These are phyloP conservation scores for Lacerta viridis DNA, from an alignment of 2,797 vertebrate genomes.

Conservation along the genomic window DNA sequence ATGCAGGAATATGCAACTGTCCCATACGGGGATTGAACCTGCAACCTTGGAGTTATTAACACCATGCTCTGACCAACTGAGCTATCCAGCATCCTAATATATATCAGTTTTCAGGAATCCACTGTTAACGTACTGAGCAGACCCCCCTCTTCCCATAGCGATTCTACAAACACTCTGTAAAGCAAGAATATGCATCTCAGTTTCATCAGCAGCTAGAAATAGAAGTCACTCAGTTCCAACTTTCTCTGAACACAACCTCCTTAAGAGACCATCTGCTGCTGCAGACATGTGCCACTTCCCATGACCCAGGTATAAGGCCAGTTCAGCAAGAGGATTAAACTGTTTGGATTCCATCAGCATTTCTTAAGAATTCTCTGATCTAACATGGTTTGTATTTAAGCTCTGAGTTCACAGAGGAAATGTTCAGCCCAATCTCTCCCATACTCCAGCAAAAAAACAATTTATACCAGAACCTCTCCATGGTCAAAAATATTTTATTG, in stretches of 20 bases:
- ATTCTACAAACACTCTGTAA: background rate
- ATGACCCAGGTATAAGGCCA: constrained; percentile 76
- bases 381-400: fast-evolving
- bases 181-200: background rate
- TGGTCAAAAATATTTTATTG: background rate
- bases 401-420: background rate
- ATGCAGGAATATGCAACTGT: too few species aligned
- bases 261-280: constrained; percentile 68
- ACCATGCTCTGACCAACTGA: too few species aligned
- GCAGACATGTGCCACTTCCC: constrained; percentile 59
- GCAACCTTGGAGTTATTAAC: too few species aligned
- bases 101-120: constrained; percentile 23
- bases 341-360: constrained; percentile 40
- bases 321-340: constrained; percentile 68
- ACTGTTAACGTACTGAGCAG: background rate
- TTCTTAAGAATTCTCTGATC: constrained; percentile 11
- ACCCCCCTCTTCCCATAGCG: background rate
- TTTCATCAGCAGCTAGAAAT: constrained; percentile 21
- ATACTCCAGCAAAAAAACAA: background rate
- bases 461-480: background rate
- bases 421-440: background rate
- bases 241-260: constrained; percentile 46
- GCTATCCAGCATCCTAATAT: background rate
- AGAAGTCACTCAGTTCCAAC: constrained; percentile 8
- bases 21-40: too few species aligned